A percentile compares a stretch with the other conserved stretches of the same genome.
Evolutionary conservation across 2,797 vertebrate species (phyloP).

Genomic region (Hapalemur alaotrensis): DNA sequence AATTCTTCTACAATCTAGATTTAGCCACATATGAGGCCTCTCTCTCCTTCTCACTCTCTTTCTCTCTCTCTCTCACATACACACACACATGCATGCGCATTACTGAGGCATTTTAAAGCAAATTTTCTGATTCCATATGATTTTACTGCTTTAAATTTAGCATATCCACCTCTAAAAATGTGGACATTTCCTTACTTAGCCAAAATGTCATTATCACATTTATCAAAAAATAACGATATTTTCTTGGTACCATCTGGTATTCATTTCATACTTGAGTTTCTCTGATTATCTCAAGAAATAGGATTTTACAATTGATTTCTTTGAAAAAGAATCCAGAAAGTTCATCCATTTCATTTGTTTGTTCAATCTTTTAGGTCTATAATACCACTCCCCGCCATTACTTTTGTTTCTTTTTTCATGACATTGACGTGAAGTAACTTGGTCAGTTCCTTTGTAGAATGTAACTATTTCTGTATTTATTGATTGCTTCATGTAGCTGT

Average conservation of each 20-base stretch:
- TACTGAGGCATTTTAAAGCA: neutral
- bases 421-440: neutral
- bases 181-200: neutral
- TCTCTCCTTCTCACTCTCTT: neutral
- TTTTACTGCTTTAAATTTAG: neutral
- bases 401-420: neutral
- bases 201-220: neutral
- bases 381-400: neutral
- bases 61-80: neutral
- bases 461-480: neutral
- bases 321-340: neutral
- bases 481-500: neutral
- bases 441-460: neutral
- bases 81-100: neutral
- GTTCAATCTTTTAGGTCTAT: neutral
- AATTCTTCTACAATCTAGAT: neutral
- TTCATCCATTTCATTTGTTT: neutral
- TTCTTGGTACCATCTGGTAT: neutral
- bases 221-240: neutral
- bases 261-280: neutral
- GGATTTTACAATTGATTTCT: neutral
- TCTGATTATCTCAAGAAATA: neutral
- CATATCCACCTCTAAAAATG: neutral
- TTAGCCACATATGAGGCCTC: neutral
- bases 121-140: neutral